phyloP scores from a whole-genome alignment of 2,113 vertebrate genomes.

The Herpailurus yagouaroundi region DNA sequence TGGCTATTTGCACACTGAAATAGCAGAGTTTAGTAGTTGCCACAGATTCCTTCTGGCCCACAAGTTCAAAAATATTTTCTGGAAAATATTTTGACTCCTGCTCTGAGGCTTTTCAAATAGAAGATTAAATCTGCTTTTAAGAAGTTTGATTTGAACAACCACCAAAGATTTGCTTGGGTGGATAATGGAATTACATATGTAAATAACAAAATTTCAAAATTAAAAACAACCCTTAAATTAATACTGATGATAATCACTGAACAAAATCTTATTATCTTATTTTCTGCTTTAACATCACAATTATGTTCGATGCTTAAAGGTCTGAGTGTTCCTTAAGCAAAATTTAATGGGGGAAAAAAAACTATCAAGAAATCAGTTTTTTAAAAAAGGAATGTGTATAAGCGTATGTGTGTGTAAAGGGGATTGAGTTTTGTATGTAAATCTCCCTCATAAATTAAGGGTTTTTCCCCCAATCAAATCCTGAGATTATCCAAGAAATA shows the following conservation, averaged over 20 bases:
- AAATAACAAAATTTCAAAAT: conserved; percentile 53
- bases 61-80: not conserved
- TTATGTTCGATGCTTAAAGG: conserved; percentile 7
- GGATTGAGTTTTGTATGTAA: conserved; percentile 50
- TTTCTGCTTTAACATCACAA: conserved; percentile 41
- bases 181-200: not conserved
- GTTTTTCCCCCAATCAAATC: conserved; percentile 55
- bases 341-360: conserved; percentile 21
- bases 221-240: conserved; percentile 45
- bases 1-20: not conserved
- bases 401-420: not conserved
- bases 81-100: conserved; percentile 29
- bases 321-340: conserved; percentile 5
- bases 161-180: not conserved
- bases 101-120: not conserved
- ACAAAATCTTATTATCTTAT: conserved; percentile 34
- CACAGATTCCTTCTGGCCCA: not conserved
- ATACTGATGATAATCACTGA: not conserved
- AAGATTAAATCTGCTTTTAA: conserved; percentile 25
- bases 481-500: conserved; percentile 71
- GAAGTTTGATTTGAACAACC: conserved; percentile 48
- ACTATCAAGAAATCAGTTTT: not conserved
- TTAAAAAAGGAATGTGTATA: not conserved
- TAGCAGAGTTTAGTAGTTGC: not conserved
- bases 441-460: conserved; percentile 53